Evolutionary conservation across 2,797 vertebrate species (phyloP).

Genomic region (Ceyx erithaca): DNA sequence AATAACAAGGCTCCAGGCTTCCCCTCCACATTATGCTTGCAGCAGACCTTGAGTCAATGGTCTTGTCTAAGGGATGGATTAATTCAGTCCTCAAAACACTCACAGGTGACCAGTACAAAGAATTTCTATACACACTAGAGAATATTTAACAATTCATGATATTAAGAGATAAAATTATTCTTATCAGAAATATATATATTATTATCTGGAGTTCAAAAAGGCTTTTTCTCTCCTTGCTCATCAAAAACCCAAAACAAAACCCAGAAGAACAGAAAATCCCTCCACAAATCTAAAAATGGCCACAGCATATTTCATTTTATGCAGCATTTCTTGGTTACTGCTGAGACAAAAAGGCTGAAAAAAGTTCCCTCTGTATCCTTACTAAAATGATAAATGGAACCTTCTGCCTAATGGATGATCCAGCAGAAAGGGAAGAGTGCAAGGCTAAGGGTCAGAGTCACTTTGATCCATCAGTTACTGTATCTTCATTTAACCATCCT

Average conservation of each 20-base stretch:
- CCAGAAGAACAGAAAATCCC: not conserved
- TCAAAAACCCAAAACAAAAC: not conserved
- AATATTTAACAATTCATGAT: not conserved
- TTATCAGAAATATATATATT: not conserved
- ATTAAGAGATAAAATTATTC: not conserved
- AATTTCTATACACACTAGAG: not conserved
- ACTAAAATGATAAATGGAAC: slow-evolving; percentile 62
- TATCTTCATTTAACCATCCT: slow-evolving; percentile 61
- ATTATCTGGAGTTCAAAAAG: not conserved
- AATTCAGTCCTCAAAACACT: not conserved
- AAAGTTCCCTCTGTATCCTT: slow-evolving; percentile 38
- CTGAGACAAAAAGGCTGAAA: not conserved
- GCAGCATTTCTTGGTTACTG: not conserved
- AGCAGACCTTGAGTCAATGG: not conserved
- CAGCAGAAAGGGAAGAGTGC: slow-evolving; percentile 37
- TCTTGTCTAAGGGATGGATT: not conserved
- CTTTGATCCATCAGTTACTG: slow-evolving; percentile 67
- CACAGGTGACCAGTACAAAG: not conserved
- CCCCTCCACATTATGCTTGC: not conserved
- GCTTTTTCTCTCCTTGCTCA: not conserved
- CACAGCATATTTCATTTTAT: slow-evolving; percentile 6
- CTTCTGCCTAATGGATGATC: slow-evolving; percentile 42
- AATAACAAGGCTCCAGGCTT: not conserved
- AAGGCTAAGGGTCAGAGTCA: slow-evolving; percentile 55
- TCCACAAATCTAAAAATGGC: not conserved